Base-by-base conservation (phyloP, 1,140 invertebrate genomes). In the Papilio dardanus region DNA sequence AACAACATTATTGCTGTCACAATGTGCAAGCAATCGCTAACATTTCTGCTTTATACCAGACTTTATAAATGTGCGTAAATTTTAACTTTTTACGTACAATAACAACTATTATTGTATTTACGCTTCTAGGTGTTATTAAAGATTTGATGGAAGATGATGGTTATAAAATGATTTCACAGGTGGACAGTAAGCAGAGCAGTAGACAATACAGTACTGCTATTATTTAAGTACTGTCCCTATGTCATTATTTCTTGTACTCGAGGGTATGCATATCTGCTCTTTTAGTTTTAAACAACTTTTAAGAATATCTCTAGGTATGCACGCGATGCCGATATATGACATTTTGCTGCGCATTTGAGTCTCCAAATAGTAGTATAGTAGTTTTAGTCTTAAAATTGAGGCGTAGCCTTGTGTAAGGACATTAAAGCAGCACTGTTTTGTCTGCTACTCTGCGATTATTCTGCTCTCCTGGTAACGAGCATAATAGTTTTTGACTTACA, bases 1-100 rank as follows among this genome's bases (percentile, higher is more conserved):
- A n/a, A n/a, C n/a, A n/a, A n/a, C n/a, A n/a, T n/a, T n/a, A n/a
- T n/a, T n/a, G n/a, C n/a, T n/a, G n/a, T n/a, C n/a, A n/a, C n/a
- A n/a, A n/a, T 46, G 16, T 46, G 40, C 14, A 1, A 16, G n/a
- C 4, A 19, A 50, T 19, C 46, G 46, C 46, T 50, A 50, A 3
- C n/a, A 19, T 7, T 21, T 19, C 5, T 50, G n/a, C 4, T 19
- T 19, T 50, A 50, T 6, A 7, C n/a, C 46, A 50, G n/a, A 19
- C 46, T 1, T 19, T 50, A 30, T 28, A 14, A 62, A 62, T 30
- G 58, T 14, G 46, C 46, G 46, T 50, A 50, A 19, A 50, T 62
- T 62, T 62, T 30, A 35, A 67, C n/a, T 67, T 67, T 67, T 67
- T 35, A 67, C 28, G 58, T 30, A 31, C 65, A n/a, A 31, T 67